Base-by-base conservation (phyloP, 37 sponge, comb jelly and placozoan species). In the Beroe forskalii region DNA sequence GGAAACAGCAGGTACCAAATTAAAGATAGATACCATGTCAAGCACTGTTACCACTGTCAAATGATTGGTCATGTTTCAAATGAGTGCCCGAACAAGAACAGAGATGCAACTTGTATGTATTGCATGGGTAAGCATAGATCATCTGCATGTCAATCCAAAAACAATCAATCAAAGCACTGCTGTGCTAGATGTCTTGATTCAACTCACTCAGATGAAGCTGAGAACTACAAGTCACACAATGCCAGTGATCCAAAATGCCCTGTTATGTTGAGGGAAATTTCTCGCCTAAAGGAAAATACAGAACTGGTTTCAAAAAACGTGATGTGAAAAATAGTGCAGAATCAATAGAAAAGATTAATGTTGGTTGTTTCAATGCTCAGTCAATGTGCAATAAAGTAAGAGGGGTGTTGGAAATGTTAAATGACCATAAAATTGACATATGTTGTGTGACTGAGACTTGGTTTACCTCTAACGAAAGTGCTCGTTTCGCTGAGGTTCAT, bases 391-490 rank as follows among this genome's bases (percentile, higher is more conserved):
- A 48, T 12, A 48, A 48, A 48, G 55, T 48, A 6, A 48, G 66
- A 22, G 66, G 66, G 17, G 66, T 64, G 30, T 8, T 64, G 4
- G 66, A 64, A 27, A 8, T 64, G 25, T 22, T 64, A 8, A 64
- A n/a, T 64, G 31, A n/a, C n/a, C n/a, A n/a, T n/a, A n/a, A n/a
- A n/a, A n/a, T 64, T 8, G 25, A 23, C 25, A n/a, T 64, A 23
- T 64, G 66, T 23, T 64, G 66, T 22, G 40, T 33, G 1, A 72
- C 76, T 32, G 76, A 72, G 27, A 72, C 76, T 17, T 72, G 76
- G 76, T 37, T 72, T 17, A 32, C 38, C 2, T 38, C 40, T 28
- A 37, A 37, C 1, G 76, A 72, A 20, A 35, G 3, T 1, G 76
- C 76, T 12, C 6, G 20, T 8, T 72, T 32, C 27, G 37, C 76